A percentile compares a stretch with the other conserved stretches of the same genome.
Conservation (phyloP, 2,113 vertebrate species). For the Pituophis catenifer region DNA sequence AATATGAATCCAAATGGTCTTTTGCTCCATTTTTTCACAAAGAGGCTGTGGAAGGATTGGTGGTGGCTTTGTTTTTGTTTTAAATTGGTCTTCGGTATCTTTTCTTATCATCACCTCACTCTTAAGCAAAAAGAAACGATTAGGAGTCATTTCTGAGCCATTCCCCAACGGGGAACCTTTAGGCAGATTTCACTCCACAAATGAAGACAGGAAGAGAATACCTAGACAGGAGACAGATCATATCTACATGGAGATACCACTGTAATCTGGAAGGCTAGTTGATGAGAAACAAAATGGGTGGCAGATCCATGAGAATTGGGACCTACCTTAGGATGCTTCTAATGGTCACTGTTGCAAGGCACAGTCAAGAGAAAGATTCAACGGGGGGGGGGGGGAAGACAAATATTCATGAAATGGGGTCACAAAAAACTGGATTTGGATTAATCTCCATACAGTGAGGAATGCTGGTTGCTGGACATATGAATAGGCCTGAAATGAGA, state of each 20-base stretch:
- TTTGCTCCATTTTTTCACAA: neutral
- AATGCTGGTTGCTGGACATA: neutral
- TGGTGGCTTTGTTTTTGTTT: neutral
- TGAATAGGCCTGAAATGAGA: neutral
- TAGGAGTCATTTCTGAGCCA: slow-evolving; percentile 39
- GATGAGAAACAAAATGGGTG: neutral
- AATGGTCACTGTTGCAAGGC: neutral
- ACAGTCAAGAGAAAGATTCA: rapidly evolving
- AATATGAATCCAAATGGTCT: neutral
- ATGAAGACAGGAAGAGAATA: slow-evolving; percentile 10
- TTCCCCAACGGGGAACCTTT: neutral
- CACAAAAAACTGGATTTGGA: neutral
- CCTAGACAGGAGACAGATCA: slow-evolving; percentile 45
- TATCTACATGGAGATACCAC: slow-evolving; percentile 15
- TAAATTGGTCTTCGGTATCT: neutral
- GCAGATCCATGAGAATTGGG: neutral
- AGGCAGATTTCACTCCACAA: slow-evolving; percentile 12
- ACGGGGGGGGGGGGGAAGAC: neutral
- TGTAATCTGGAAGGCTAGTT: neutral
- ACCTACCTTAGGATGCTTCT: neutral
- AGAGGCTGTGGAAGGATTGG: neutral
- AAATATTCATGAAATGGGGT: neutral
- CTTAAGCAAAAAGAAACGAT: neutral
- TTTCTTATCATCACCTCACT: neutral
- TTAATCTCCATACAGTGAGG: neutral